phyloP scores from a whole-genome alignment of 1,140 invertebrate genomes.

The Cyclargus thomasi region DNA sequence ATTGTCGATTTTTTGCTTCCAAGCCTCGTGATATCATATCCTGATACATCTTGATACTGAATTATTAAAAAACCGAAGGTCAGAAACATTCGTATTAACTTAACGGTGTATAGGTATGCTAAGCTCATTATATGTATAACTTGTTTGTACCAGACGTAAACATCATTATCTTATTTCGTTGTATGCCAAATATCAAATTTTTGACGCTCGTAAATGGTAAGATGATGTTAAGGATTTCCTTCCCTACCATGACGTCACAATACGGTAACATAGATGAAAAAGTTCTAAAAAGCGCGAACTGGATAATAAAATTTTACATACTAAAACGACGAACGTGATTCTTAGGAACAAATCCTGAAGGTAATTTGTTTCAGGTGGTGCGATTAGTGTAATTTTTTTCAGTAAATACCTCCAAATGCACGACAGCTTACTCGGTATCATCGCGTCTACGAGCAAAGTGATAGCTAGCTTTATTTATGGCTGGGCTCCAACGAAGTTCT shows the following conservation, averaged over 20 bases:
- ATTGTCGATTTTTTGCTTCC: slow-evolving; percentile 6
- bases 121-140: background rate
- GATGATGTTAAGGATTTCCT: no score
- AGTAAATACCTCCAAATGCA: slow-evolving; percentile 62
- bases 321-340: no score
- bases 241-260: no score
- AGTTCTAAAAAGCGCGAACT: no score
- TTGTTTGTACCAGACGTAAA: background rate
- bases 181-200: background rate
- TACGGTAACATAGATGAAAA: no score
- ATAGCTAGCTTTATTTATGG: slow-evolving; percentile 54
- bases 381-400: slow-evolving; percentile 59
- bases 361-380: slow-evolving; percentile 52
- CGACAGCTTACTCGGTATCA: slow-evolving; percentile 58
- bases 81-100: background rate
- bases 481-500: slow-evolving; percentile 50
- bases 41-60: background rate
- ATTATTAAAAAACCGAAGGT: slow-evolving; percentile 10
- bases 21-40: slow-evolving; percentile 7
- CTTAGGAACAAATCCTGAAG: background rate
- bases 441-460: slow-evolving; percentile 60
- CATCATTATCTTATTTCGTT: background rate
- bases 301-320: no score
- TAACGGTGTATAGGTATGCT: background rate
- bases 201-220: no score